Percentiles rank a stretch among this genome's conserved stretches.
Evolutionary conservation across 2,797 vertebrate species (phyloP).

Genomic region (Gymnothorax javanicus): DNA sequence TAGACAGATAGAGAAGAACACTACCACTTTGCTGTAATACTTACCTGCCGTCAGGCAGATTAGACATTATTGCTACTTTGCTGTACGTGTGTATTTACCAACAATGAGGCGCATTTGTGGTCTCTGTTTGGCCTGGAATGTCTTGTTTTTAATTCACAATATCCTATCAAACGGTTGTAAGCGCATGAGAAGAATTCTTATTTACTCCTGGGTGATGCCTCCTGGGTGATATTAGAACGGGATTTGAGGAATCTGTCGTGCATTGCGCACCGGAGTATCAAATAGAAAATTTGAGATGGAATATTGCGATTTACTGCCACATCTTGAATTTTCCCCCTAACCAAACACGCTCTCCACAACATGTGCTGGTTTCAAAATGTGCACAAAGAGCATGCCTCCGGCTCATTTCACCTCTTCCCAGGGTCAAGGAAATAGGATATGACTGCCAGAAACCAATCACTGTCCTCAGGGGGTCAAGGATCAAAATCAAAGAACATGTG

Average conservation of each 20-base stretch:
- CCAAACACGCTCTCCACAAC: neutral
- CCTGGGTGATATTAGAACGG: conserved; percentile 28
- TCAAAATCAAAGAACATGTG: conserved; percentile 6
- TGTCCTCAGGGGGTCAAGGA: conserved; percentile 14
- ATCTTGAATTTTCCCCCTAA: neutral
- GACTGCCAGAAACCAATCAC: conserved; percentile 23
- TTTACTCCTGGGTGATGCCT: conserved; percentile 38
- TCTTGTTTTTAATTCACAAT: conserved; percentile 28
- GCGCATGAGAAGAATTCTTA: conserved; percentile 30
- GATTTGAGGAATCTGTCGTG: conserved; percentile 21
- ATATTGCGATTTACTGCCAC: neutral
- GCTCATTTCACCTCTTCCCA: conserved; percentile 12
- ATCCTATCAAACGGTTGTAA: conserved; percentile 27
- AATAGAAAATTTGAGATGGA: conserved; percentile 7
- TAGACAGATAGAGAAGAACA: conserved; percentile 46
- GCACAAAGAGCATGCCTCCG: neutral
- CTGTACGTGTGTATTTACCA: conserved; percentile 42
- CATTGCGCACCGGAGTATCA: conserved; percentile 7
- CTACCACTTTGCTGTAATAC: conserved; percentile 34
- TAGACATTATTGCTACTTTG: conserved; percentile 43
- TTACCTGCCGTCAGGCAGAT: conserved; percentile 36
- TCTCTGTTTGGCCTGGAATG: conserved; percentile 40
- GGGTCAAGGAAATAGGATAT: conserved; percentile 28
- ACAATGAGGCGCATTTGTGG: conserved; percentile 42
- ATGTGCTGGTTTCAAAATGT: neutral